phyloP scores from a whole-genome alignment of 1,140 invertebrate genomes.

The Neodiprion virginianus region DNA sequence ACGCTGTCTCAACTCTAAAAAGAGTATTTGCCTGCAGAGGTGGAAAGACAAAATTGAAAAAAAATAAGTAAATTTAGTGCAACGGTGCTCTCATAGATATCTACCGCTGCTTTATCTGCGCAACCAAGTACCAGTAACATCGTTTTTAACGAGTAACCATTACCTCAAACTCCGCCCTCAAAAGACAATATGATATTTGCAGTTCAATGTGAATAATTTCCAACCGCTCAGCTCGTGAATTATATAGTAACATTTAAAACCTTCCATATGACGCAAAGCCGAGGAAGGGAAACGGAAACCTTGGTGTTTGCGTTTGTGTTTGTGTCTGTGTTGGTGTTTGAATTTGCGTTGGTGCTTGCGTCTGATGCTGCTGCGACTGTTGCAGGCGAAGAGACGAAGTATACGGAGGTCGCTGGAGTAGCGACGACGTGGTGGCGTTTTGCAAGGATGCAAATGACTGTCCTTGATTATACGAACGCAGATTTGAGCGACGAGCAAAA shows the following conservation, averaged over 20 bases:
- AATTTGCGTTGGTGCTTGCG: constrained; percentile 41
- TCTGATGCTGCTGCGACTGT: constrained; percentile 42
- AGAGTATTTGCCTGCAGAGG: too few species aligned
- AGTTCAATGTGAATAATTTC: too few species aligned
- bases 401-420: constrained; percentile 45
- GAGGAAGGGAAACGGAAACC: constrained; percentile 55
- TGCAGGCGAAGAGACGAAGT: constrained; percentile 18
- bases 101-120: too few species aligned
- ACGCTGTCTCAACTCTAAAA: too few species aligned
- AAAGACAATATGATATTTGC: too few species aligned
- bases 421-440: constrained; percentile 42
- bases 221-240: too few species aligned
- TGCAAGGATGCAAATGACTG: constrained; percentile 42
- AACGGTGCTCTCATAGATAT: too few species aligned
- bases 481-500: not conserved
- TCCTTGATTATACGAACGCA: constrained; percentile 22
- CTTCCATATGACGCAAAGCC: constrained; percentile 55
- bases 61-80: too few species aligned
- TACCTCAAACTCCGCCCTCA: too few species aligned
- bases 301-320: constrained; percentile 44
- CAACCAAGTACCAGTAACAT: too few species aligned
- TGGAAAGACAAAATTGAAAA: too few species aligned
- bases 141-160: too few species aligned
- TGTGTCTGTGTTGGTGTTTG: constrained; percentile 40
- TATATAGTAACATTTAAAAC: constrained; percentile 35